Conservation (phyloP, 2,888 invertebrate species). For the Chaetogeoica ovagalla region DNA sequence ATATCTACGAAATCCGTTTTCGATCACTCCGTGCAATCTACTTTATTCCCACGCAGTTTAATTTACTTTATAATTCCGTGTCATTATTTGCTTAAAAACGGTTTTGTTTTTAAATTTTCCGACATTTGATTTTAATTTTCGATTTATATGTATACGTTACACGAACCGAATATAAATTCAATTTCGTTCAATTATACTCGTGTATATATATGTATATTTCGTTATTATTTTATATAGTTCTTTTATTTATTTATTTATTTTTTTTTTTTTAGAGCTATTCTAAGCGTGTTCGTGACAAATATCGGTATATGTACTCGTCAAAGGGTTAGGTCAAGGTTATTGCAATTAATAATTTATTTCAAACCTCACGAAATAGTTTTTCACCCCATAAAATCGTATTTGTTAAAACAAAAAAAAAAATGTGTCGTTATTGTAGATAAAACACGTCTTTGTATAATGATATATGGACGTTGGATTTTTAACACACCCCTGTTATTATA, state of each 20-base stretch:
- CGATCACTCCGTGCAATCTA: neutral
- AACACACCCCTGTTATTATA: no score
- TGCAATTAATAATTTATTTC: slow-evolving; percentile 25
- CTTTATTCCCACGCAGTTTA: neutral
- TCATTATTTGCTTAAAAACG: no score
- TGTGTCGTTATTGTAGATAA: neutral
- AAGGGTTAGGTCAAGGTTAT: slow-evolving; percentile 31
- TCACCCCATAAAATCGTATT: neutral
- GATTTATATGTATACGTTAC: neutral
- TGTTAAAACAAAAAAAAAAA: neutral
- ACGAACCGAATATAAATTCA: neutral
- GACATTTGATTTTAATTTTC: neutral
- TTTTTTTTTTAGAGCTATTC: neutral
- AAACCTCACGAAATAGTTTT: neutral
- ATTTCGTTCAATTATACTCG: neutral
- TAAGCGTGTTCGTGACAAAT: slow-evolving; percentile 32
- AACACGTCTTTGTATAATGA: neutral
- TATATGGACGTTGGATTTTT: no score
- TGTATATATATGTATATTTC: neutral
- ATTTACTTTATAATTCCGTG: neutral
- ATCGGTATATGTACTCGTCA: slow-evolving; percentile 22
- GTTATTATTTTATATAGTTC: neutral
- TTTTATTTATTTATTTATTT: no score
- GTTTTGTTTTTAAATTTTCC: neutral
- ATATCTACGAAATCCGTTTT: neutral